Conservation (phyloP, 92 coral and sea anemone genomes). For the Bergia sp. region DNA sequence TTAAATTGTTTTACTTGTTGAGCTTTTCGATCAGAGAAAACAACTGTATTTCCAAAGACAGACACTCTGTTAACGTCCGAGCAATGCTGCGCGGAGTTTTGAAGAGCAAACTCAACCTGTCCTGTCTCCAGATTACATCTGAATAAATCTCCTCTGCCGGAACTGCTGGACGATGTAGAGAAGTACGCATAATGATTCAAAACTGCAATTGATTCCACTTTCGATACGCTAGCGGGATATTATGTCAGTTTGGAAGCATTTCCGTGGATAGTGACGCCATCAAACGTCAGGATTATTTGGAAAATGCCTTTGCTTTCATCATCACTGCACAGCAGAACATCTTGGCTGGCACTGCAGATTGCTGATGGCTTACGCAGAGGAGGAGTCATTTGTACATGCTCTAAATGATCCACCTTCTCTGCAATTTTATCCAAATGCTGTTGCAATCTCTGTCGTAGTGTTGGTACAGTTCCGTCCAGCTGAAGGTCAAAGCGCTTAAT, state of each 20-base stretch:
- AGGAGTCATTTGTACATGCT: slow-evolving; percentile 26
- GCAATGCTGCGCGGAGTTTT: neutral
- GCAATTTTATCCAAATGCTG: slow-evolving; percentile 30
- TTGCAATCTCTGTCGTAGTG: slow-evolving; percentile 34
- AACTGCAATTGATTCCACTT: neutral
- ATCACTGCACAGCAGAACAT: slow-evolving; percentile 43
- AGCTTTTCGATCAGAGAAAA: slow-evolving; percentile 6
- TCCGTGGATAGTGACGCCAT: slow-evolving; percentile 47
- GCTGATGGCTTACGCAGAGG: slow-evolving; percentile 36
- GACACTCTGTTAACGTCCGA: neutral
- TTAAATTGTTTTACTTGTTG: slow-evolving; percentile 20
- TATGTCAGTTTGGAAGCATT: slow-evolving; percentile 27
- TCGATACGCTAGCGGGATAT: neutral
- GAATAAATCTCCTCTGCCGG: neutral
- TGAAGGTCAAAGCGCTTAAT: slow-evolving; percentile 40
- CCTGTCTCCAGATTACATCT: neutral
- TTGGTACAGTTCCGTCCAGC: slow-evolving; percentile 47
- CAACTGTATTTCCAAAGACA: neutral
- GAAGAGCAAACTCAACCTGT: neutral
- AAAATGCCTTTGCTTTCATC: slow-evolving; percentile 18
- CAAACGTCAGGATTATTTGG: slow-evolving; percentile 38
- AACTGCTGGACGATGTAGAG: neutral
- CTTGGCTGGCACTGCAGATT: slow-evolving; percentile 44
- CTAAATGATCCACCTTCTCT: slow-evolving; percentile 13
- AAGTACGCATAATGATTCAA: neutral